These are phyloP conservation scores for Pelosia muscerda DNA, from an alignment of 2,888 invertebrate genomes.

Conservation along the genomic window DNA sequence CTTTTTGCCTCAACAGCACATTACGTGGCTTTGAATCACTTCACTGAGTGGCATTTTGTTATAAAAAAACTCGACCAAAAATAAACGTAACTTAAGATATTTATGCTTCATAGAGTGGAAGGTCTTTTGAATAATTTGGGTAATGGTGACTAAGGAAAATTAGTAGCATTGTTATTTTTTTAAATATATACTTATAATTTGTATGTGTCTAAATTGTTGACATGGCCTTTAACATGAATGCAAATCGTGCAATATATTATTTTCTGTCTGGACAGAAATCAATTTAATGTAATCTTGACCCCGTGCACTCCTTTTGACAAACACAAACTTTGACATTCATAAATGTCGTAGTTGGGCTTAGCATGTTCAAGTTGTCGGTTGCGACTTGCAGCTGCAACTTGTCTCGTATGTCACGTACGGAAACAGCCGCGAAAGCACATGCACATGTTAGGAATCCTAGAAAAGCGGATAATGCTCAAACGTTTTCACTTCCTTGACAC, in stretches of 20 bases:
- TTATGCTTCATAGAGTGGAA: constrained; percentile 52
- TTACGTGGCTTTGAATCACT: constrained; percentile 66
- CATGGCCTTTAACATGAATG: not conserved
- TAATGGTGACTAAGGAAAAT: constrained; percentile 43
- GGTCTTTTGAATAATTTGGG: constrained; percentile 47
- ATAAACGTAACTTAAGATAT: constrained; percentile 52
- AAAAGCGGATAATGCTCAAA: constrained; percentile 6
- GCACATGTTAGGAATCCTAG: constrained; percentile 18
- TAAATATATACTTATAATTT: constrained; percentile 19
- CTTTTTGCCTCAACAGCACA: constrained; percentile 67
- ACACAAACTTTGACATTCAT: not conserved
- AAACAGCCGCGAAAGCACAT: constrained; percentile 9
- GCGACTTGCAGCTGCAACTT: constrained; percentile 4
- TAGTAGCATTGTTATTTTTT: constrained; percentile 31
- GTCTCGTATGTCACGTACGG: constrained; percentile 16
- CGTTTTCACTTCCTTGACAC: constrained; percentile 17
- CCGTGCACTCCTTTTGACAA: not conserved
- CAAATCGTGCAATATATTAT: not conserved
- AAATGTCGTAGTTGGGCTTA: constrained; percentile 2
- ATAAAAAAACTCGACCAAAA: constrained; percentile 58
- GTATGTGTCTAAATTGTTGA: not conserved
- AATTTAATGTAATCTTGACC: not conserved
- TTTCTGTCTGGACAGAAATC: not conserved
- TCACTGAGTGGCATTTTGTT: constrained; percentile 58
- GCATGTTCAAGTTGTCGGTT: not conserved